Percentiles rank a stretch among this genome's conserved stretches.
phyloP scores from a whole-genome alignment of 2,888 invertebrate species.

The Pandemis cinnamomeana region DNA sequence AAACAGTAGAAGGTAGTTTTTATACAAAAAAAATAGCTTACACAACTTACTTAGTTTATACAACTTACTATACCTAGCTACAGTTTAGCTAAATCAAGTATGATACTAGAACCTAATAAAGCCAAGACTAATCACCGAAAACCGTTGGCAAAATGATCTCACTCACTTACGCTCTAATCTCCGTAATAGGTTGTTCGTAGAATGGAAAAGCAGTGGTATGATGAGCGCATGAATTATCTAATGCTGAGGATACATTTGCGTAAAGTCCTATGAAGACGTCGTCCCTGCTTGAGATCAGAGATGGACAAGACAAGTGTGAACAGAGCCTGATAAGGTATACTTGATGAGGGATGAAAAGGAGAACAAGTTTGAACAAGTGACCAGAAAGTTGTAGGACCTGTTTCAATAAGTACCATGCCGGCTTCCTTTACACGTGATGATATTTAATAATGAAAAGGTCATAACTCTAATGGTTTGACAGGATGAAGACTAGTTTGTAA shows the following conservation, averaged over 20 bases:
- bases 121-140: constrained; percentile 51
- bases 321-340: no score
- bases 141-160: constrained; percentile 49
- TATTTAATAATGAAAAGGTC: no score
- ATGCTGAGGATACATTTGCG: constrained; percentile 31
- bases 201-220: constrained; percentile 34
- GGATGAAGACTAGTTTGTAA: background rate
- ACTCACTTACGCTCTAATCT: constrained; percentile 42
- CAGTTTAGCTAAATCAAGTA: background rate
- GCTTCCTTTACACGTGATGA: no score
- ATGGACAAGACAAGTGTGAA: no score
- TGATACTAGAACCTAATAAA: constrained; percentile 9
- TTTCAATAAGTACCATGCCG: no score
- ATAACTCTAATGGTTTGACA: background rate
- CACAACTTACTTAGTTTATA: no score
- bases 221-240: constrained; percentile 38
- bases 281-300: no score
- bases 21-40: no score
- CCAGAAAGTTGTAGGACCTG: no score
- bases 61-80: background rate
- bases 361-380: no score
- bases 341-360: no score
- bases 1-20: no score
- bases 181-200: constrained; percentile 36
- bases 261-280: background rate